Conservation (phyloP, 2,113 vertebrate genomes). For the Psilopogon haemacephalus region DNA sequence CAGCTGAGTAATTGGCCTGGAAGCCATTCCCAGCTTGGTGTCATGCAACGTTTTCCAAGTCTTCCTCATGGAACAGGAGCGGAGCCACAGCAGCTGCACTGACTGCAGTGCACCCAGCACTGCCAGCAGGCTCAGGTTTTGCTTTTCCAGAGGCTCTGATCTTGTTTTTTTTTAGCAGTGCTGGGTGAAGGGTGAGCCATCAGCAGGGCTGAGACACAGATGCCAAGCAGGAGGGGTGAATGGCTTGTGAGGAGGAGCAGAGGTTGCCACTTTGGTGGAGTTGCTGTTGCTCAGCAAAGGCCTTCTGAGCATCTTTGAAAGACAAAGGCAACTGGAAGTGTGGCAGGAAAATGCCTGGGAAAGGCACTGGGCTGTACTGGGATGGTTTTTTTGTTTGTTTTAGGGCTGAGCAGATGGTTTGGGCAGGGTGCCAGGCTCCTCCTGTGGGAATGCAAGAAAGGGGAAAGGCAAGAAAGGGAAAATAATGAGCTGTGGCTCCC, state of each 20-base stretch:
- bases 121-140: neutral
- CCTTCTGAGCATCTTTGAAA: neutral
- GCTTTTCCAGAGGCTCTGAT: neutral
- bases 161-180: neutral
- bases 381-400: neutral
- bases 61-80: neutral
- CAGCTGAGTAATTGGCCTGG: slow-evolving; percentile 38
- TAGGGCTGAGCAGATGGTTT: neutral
- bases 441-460: neutral
- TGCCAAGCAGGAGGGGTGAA: neutral
- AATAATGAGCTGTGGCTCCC: too few relatives aligned
- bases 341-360: neutral
- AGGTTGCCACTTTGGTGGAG: neutral
- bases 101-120: neutral
- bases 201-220: neutral
- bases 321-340: neutral
- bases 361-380: neutral
- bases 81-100: slow-evolving; percentile 4
- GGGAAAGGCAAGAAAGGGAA: too few relatives aligned
- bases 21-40: neutral
- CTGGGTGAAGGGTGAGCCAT: neutral
- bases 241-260: neutral
- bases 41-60: neutral
- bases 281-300: neutral
- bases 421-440: neutral